Evolutionary conservation across 2,797 vertebrate species (phyloP).

Genomic region (Clarias platycephalus): DNA sequence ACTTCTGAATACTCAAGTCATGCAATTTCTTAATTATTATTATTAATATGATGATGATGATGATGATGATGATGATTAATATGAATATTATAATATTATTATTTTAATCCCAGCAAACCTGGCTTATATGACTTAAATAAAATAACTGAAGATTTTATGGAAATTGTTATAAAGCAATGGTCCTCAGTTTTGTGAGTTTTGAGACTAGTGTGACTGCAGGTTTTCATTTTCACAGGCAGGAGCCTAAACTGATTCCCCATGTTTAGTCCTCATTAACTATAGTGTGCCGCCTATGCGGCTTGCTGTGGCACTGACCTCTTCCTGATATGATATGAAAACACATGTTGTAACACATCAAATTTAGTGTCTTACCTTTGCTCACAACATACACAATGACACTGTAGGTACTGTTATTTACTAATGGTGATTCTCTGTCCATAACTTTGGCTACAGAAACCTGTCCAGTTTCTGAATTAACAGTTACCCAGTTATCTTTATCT

Average conservation of each 20-base stretch:
- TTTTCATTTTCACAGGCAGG: background rate
- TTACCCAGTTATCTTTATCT: slow-evolving; percentile 60
- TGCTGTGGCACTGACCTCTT: background rate
- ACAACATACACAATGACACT: slow-evolving; percentile 55
- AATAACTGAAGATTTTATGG: background rate
- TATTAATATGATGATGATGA: too few relatives aligned
- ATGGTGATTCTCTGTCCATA: slow-evolving; percentile 62
- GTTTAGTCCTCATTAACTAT: background rate
- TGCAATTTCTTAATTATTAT: too few relatives aligned
- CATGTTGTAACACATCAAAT: background rate
- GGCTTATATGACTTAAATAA: background rate
- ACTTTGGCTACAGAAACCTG: slow-evolving; percentile 41
- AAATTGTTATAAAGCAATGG: background rate
- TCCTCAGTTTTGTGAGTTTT: background rate
- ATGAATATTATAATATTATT: too few relatives aligned
- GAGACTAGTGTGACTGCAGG: background rate
- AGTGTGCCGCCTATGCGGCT: background rate
- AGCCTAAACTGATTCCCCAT: background rate
- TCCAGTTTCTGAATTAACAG: slow-evolving; percentile 59
- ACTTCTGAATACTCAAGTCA: too few relatives aligned
- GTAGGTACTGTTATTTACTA: slow-evolving; percentile 53
- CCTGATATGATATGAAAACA: background rate
- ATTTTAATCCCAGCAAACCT: background rate
- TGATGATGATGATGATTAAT: too few relatives aligned
- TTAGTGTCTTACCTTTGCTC: slow-evolving; percentile 57